Base-by-base conservation (phyloP, 2,113 vertebrate genomes). In the Thinocorus orbignyianus region DNA sequence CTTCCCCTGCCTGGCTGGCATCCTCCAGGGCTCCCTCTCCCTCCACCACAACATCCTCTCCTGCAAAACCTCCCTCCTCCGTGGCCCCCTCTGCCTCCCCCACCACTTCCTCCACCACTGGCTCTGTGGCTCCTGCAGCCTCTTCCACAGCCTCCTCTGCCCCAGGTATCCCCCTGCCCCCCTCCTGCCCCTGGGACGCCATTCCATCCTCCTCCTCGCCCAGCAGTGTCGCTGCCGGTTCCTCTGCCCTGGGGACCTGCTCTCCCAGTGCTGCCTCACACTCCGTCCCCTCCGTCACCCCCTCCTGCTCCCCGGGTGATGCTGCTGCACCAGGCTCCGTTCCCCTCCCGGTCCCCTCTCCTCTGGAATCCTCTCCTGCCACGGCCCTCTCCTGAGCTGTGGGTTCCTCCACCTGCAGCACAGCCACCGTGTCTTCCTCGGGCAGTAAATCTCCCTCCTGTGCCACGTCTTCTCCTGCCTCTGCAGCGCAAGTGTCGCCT, bases 391-490 rank as follows among this genome's bases (percentile, higher is more conserved):
- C 33, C 46, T 11, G 25, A 5, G 84, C 33, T 16, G 28, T n/a
- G 4, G 18, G 5, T 17, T 74, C 68, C 44, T 35, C 12, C 62
- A 5, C 13, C 39, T 6, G 23, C 66, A 28, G 51, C 15, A 13
- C 18, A 48, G 49, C 19, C 28, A 20, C 48, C 1, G 8, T 2
- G 14, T 66, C 79, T 11, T 62, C 64, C 86, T 2, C 4, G 20
- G 68, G 51, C 79, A 68, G 68, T 1, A 20, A 6, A 26, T 66
- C 8, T 84, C 48, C 39, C 0, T 0, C n/a, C 35, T 0, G 0
- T 7, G 31, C 54, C 8, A 16, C 11, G 39, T 20, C 11, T 51
- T 20, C 48, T 52, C 5, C 13, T 1, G 11, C 4, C 41, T 57
- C 81, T 73, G 28, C 2, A 0, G 61, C 2, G 41, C 0, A 4